phyloP scores from a whole-genome alignment of 2,888 invertebrate genomes.

The Pemphredon lugubris region DNA sequence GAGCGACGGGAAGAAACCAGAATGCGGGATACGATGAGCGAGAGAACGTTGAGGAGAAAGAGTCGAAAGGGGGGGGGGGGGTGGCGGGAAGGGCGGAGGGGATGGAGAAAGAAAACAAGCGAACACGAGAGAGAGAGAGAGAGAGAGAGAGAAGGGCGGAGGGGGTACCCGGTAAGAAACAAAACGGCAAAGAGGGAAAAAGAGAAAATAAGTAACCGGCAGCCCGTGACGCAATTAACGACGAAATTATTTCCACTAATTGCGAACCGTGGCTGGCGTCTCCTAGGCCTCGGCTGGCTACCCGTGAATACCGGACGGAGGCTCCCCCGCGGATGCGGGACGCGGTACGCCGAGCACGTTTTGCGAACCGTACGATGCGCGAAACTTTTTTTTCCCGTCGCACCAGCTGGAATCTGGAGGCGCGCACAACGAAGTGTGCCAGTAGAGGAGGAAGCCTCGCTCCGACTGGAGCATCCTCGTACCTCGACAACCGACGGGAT shows the following conservation, averaged over 20 bases:
- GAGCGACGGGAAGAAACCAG: slow-evolving; percentile 27
- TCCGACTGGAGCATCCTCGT: neutral
- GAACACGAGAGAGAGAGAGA: neutral
- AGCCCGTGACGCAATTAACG: slow-evolving; percentile 63
- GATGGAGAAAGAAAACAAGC: neutral
- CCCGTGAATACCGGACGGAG: slow-evolving; percentile 12
- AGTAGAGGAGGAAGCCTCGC: neutral
- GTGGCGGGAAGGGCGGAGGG: too few species aligned
- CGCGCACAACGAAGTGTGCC: slow-evolving; percentile 26
- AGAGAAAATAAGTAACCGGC: slow-evolving; percentile 54
- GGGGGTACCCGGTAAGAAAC: slow-evolving; percentile 13
- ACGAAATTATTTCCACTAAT: slow-evolving; percentile 64
- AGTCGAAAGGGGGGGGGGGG: neutral
- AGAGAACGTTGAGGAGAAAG: slow-evolving; percentile 5
- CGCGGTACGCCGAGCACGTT: slow-evolving; percentile 17
- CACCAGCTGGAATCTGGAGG: slow-evolving; percentile 23
- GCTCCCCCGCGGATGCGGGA: slow-evolving; percentile 2
- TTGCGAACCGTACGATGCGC: slow-evolving; percentile 38
- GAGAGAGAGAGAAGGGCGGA: slow-evolving; percentile 22
- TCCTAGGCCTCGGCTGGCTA: neutral
- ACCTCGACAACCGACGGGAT: too few species aligned
- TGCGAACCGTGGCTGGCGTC: slow-evolving; percentile 41
- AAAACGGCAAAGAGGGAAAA: slow-evolving; percentile 36
- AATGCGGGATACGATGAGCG: slow-evolving; percentile 25
- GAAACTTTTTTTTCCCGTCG: slow-evolving; percentile 21